Conservation (phyloP, 2,113 vertebrate genomes). For the Vireo altiloquus region DNA sequence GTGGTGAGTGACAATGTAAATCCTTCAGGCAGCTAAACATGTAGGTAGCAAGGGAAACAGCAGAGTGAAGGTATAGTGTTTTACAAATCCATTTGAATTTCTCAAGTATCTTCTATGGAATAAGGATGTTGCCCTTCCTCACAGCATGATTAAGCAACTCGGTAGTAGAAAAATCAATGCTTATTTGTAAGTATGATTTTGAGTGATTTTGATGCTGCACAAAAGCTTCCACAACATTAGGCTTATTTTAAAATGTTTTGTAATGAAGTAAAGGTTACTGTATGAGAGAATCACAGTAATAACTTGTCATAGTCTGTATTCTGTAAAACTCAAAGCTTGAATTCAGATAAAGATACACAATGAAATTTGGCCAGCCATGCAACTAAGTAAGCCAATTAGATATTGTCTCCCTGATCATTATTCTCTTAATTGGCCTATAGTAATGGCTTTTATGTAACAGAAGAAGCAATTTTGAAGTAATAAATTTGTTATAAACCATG, state of each 20-base stretch:
- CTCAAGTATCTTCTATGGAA: background rate
- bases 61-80: background rate
- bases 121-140: background rate
- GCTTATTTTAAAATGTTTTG: background rate
- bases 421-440: background rate
- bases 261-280: background rate
- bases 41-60: background rate
- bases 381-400: background rate
- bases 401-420: background rate
- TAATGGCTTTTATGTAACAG: background rate
- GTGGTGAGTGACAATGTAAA: background rate
- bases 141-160: background rate
- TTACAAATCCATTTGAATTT: background rate
- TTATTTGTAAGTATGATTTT: background rate
- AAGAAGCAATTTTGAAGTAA: background rate
- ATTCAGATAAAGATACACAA: background rate
- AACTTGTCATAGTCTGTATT: background rate
- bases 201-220: background rate
- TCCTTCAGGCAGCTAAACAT: background rate
- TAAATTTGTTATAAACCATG: background rate
- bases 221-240: fast-evolving
- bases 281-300: background rate
- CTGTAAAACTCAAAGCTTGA: background rate
- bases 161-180: background rate
- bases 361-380: background rate